Base-by-base conservation (phyloP, 2,113 vertebrate genomes). In the Brachyistius frenatus region DNA sequence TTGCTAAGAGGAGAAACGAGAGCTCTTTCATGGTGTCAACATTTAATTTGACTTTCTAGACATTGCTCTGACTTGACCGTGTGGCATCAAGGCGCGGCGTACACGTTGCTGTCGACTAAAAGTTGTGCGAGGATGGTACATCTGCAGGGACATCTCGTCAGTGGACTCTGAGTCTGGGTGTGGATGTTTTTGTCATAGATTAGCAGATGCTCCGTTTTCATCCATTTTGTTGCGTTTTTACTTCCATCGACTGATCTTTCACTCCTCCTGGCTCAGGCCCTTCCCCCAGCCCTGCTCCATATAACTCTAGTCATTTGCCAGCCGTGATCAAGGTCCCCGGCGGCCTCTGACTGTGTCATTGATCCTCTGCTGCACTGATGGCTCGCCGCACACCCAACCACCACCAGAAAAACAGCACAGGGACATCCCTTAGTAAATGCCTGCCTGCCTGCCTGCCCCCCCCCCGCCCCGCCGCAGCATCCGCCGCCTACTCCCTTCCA, bases 271-370 rank as follows among this genome's bases (percentile, higher is more conserved):
- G 83, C 80, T 90, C 78, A 67, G 70, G 56, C 67, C 32, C 81
- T 62, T 64, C 76, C 78, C 69, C 82, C 76, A 62, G 75, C 23
- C 67, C 55, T 15, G 55, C 57, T 67, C 44, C 71, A 73, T 81
- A 83, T 81, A 52, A 58, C 86, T 56, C 66, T 49, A 64, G 76
- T 76, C 85, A 74, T 88, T 84, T 87, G 76, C 66, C 70, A 73
- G 67, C 66, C 64, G 30, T 66, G 73, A 83, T 66, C 70, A 76
- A 46, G 73, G 64, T 86, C 87, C 64, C 84, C 46, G 74, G 68
- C 14, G 71, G 66, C 83, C 83, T 76, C 73, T 81, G 68, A 49
- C 73, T 83, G 60, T 66, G 83, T 69, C 82, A 91, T 93, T 64
- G 91, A 92, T 90, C 76, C 16, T 72, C 64, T 61, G 75, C 77